Base-by-base conservation (phyloP, 2,113 vertebrate genomes). In the Amia ocellicauda region DNA sequence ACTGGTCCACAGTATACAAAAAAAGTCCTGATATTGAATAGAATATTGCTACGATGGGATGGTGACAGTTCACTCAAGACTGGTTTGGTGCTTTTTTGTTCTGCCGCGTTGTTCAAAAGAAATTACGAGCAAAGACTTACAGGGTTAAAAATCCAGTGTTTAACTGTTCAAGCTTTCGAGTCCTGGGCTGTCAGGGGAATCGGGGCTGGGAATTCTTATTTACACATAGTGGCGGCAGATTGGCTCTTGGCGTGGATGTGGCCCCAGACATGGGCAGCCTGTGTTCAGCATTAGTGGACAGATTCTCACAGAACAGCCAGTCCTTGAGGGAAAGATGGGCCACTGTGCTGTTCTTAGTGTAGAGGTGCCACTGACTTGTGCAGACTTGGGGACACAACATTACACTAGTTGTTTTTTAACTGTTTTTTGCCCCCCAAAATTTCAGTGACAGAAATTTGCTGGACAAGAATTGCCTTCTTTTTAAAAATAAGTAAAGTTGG, bases 91-190 rank as follows among this genome's bases (percentile, higher is more conserved):
- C 14, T 17, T 14, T 47, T 17, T 1, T 14, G n/a, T n/a, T n/a
- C n/a, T n/a, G 10, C 43, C 7, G 16, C 14, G 16, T 47, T 47
- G 43, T 8, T 47, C 43, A 47, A 14, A 8, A 24, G 82, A 86
- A 76, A 64, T 80, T n/a, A n/a, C n/a, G n/a, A n/a, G 67, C 77
- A 83, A 42, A 88, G 40, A 26, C 47, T n/a, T 8, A 24, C 3
- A 10, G 40, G 42, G 11, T 23, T 10, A 1, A 20, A 3, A 43
- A 22, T 60, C 13, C 22, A 20, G 20, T 45, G 58, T 60, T 7
- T 24, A 19, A 17, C n/a, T n/a, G n/a, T n/a, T n/a, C n/a, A n/a
- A n/a, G n/a, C n/a, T n/a, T n/a, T n/a, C n/a, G n/a, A n/a, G n/a
- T n/a, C n/a, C n/a, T n/a, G n/a, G 10, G 20, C 42, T 16, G 14